Percentiles rank a stretch among this genome's conserved stretches.
phyloP scores from a whole-genome alignment of 2,888 invertebrate species.

The Drosophila neotestacea region DNA sequence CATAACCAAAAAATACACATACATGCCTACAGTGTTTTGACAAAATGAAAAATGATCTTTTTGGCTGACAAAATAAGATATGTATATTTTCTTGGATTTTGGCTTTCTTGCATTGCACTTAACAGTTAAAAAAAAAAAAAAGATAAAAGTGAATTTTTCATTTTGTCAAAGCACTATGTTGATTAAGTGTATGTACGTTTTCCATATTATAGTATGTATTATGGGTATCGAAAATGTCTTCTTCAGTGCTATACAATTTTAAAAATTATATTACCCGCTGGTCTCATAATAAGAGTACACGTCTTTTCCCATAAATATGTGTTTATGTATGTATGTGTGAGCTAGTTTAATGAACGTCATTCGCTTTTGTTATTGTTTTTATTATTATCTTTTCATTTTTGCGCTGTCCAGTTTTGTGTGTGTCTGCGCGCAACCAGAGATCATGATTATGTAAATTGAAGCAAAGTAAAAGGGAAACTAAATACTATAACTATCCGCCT shows the following conservation, averaged over 20 bases:
- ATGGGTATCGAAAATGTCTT: conserved; percentile 13
- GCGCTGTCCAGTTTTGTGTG: conserved; percentile 43
- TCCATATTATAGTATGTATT: conserved; percentile 8
- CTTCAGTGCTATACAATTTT: background rate
- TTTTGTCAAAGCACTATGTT: too few species aligned
- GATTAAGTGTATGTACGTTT: background rate
- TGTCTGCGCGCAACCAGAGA: conserved; percentile 50
- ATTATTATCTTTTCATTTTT: conserved; percentile 39
- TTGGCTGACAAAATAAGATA: too few species aligned
- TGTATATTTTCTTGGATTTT: too few species aligned
- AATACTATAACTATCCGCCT: conserved; percentile 58
- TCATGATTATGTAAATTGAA: conserved; percentile 75
- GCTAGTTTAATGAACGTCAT: conserved; percentile 68
- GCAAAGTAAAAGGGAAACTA: conserved; percentile 80
- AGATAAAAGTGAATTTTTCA: too few species aligned
- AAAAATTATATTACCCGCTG: conserved; percentile 15
- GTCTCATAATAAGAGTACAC: conserved; percentile 47
- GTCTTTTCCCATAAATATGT: conserved; percentile 26
- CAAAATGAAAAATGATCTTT: too few species aligned
- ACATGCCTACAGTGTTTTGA: background rate
- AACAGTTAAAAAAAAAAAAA: too few species aligned
- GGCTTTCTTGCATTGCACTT: too few species aligned
- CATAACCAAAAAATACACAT: background rate
- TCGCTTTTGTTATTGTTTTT: conserved; percentile 33
- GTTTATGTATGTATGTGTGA: conserved; percentile 16